phyloP scores from a whole-genome alignment of 2,113 vertebrate genomes.

The Stercorarius parasiticus region DNA sequence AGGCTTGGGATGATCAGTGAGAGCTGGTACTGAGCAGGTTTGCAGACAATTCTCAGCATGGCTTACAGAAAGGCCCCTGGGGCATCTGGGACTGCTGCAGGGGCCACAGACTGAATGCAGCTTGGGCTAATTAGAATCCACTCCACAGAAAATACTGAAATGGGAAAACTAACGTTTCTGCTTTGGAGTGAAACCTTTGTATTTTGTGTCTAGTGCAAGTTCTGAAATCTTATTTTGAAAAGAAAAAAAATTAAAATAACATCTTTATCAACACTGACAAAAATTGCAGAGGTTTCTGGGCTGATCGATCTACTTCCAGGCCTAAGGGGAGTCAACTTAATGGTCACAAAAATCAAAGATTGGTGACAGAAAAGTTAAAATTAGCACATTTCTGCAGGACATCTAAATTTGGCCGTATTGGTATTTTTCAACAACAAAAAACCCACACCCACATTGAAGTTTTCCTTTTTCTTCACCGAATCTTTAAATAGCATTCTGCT shows the following conservation, averaged over 20 bases:
- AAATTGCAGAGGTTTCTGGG: not conserved
- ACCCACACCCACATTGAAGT: rapidly evolving
- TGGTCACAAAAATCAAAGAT: not conserved
- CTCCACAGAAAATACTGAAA: not conserved
- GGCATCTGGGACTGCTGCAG: not conserved
- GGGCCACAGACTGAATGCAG: not conserved
- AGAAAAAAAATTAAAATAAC: not conserved
- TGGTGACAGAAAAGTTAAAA: not conserved
- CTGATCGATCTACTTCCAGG: not conserved
- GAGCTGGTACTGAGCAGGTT: not conserved
- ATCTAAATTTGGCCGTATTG: not conserved
- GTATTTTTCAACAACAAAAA: not conserved
- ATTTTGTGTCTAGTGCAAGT: not conserved
- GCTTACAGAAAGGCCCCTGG: not conserved
- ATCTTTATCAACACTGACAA: not conserved
- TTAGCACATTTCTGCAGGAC: not conserved
- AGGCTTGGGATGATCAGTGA: not conserved
- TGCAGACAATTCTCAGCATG: not conserved
- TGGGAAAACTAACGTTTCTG: not conserved
- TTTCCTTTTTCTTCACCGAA: not conserved
- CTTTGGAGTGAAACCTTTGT: not conserved
- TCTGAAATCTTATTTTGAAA: not conserved
- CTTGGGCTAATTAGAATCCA: not conserved
- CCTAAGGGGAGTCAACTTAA: not conserved
- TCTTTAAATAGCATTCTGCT: not conserved